Evolutionary conservation across 2,113 vertebrate genomes (phyloP).

Genomic region (Indicator indicator): DNA sequence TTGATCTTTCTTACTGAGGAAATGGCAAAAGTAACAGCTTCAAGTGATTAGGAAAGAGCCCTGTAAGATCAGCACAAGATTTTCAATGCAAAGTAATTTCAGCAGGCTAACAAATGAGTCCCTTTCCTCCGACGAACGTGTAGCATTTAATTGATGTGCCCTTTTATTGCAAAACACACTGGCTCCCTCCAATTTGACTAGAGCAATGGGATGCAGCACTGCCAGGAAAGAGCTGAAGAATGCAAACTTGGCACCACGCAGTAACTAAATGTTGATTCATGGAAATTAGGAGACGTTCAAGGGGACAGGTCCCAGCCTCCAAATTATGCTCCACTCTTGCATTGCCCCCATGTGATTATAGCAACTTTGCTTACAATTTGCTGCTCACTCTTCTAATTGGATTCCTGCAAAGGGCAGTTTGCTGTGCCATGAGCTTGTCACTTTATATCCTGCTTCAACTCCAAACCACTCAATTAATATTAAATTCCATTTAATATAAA

Average conservation of each 20-base stretch:
- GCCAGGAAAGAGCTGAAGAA: constrained; percentile 6
- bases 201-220: neutral
- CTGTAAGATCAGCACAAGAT: neutral
- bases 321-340: constrained; percentile 41
- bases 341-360: constrained; percentile 7
- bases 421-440: constrained; percentile 16
- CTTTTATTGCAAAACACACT: constrained; percentile 5
- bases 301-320: constrained; percentile 38
- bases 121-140: neutral
- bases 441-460: constrained; percentile 62
- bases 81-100: constrained; percentile 27
- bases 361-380: constrained; percentile 43
- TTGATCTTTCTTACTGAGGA: neutral
- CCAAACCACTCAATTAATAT: constrained; percentile 64
- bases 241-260: neutral
- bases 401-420: constrained; percentile 48
- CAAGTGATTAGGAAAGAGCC: neutral
- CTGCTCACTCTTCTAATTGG: constrained; percentile 63
- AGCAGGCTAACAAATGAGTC: constrained; percentile 38
- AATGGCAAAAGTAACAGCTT: constrained; percentile 31
- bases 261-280: constrained; percentile 30
- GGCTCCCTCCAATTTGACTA: neutral
- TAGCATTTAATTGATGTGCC: constrained; percentile 42
- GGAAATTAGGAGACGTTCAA: constrained; percentile 53
- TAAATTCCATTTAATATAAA: constrained; percentile 62